Evolutionary conservation across 53 echinoderm and acorn worm species (phyloP).

Genomic region (Mesocentrotus franciscanus): DNA sequence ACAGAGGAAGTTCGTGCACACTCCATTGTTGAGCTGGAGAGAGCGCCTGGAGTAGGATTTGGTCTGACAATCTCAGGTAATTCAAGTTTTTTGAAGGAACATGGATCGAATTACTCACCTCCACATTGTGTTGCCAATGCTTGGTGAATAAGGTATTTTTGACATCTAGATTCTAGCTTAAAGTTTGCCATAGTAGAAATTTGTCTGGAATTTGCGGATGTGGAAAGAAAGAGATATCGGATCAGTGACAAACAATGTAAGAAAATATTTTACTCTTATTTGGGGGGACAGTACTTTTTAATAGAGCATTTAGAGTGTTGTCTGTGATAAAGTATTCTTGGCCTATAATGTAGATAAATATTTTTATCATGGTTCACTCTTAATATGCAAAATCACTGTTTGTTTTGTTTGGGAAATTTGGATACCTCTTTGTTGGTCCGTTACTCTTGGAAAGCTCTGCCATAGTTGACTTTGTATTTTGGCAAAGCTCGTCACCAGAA

Average conservation of each 20-base stretch:
- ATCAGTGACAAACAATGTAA: neutral
- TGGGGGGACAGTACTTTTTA: neutral
- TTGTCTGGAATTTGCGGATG: neutral
- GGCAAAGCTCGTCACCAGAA: slow-evolving; percentile 16
- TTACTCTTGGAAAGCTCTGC: neutral
- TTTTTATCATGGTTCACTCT: neutral
- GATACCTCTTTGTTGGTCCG: neutral
- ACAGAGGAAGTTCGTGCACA: slow-evolving; percentile 90
- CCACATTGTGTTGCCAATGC: neutral
- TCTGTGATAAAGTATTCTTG: neutral
- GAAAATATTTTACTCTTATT: neutral
- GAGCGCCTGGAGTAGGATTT: slow-evolving; percentile 88
- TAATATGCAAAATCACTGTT: neutral
- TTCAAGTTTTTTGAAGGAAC: neutral
- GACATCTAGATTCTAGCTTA: neutral
- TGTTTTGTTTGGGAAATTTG: neutral
- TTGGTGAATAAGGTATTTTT: neutral
- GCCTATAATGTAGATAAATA: neutral
- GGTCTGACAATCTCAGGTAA: slow-evolving; percentile 98
- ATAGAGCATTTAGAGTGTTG: neutral
- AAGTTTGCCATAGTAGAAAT: neutral
- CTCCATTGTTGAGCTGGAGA: slow-evolving; percentile 88
- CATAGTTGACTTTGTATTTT: slow-evolving; percentile 10
- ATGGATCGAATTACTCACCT: neutral
- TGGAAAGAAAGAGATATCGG: neutral